Evolutionary conservation across 64 coral and sea anemone species (phyloP).

Genomic region (Montipora cactus): DNA sequence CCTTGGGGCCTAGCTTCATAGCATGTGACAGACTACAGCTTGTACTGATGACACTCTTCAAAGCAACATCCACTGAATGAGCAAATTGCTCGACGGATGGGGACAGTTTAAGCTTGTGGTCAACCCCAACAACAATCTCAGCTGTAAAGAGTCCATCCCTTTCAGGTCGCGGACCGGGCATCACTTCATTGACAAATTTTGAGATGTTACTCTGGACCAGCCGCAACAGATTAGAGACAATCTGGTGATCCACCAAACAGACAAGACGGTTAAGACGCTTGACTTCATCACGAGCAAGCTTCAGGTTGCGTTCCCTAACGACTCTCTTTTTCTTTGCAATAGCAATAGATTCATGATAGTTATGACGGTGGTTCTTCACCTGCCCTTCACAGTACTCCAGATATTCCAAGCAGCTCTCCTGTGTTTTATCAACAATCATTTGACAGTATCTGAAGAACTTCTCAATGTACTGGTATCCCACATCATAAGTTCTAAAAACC

Average conservation of each 20-base stretch:
- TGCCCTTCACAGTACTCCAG: conserved; percentile 92
- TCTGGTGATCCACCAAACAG: conserved; percentile 85
- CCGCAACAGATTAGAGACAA: conserved; percentile 78
- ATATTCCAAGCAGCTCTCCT: conserved; percentile 98
- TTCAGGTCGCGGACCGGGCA: conserved; percentile 76
- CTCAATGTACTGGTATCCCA: conserved; percentile 77
- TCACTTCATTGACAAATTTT: conserved; percentile 78
- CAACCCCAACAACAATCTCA: conserved; percentile 73
- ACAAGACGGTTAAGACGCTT: conserved; percentile 81
- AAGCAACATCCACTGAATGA: conserved; percentile 46
- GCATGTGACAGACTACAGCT: conserved; percentile 82
- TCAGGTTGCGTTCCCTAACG: conserved; percentile 80
- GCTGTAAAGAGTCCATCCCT: conserved; percentile 81
- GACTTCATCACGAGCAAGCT: conserved; percentile 89
- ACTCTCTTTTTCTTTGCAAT: conserved; percentile 80
- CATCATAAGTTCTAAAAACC: conserved; percentile 71
- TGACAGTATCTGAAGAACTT: conserved; percentile 94
- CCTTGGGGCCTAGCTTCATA: conserved; percentile 68
- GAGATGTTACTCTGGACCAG: conserved; percentile 86
- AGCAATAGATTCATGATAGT: conserved; percentile 87
- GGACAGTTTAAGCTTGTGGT: conserved; percentile 58
- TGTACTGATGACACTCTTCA: conserved; percentile 68
- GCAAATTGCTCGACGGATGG: conserved; percentile 78
- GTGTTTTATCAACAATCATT: conserved; percentile 90
- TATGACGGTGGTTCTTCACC: conserved; percentile 80